phyloP scores from a whole-genome alignment of 2,113 vertebrate genomes.

The cattle (Bos taurus) region DNA sequence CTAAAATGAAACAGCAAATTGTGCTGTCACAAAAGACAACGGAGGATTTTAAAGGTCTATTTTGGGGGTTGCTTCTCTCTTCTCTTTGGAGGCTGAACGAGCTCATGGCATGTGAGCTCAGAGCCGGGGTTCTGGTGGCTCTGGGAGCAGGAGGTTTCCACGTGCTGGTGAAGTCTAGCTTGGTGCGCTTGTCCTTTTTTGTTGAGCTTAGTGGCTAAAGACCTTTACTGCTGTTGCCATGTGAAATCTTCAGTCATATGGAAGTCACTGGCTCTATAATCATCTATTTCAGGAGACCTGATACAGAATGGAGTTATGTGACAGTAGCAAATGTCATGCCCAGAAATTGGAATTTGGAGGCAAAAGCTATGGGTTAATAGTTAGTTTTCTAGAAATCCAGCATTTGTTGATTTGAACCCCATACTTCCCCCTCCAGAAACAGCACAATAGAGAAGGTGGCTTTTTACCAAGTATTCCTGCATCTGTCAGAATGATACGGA shows the following conservation, averaged over 20 bases:
- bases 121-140: background rate
- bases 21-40: background rate
- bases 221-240: background rate
- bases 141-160: background rate
- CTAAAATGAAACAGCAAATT: constrained; percentile 61
- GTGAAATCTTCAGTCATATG: background rate
- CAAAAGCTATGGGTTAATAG: background rate
- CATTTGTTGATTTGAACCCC: background rate
- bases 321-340: background rate
- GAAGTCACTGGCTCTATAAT: background rate
- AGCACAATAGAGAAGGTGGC: background rate
- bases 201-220: background rate
- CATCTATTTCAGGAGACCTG: background rate
- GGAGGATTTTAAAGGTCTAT: background rate
- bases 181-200: background rate
- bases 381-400: background rate
- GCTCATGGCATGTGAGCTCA: background rate
- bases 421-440: background rate
- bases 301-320: background rate
- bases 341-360: background rate
- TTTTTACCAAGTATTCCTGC: background rate
- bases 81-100: background rate
- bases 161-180: background rate
- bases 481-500: background rate
- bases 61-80: background rate